phyloP scores from a whole-genome alignment of 2,888 invertebrate species.

The Petrolisthes cinctipes region DNA sequence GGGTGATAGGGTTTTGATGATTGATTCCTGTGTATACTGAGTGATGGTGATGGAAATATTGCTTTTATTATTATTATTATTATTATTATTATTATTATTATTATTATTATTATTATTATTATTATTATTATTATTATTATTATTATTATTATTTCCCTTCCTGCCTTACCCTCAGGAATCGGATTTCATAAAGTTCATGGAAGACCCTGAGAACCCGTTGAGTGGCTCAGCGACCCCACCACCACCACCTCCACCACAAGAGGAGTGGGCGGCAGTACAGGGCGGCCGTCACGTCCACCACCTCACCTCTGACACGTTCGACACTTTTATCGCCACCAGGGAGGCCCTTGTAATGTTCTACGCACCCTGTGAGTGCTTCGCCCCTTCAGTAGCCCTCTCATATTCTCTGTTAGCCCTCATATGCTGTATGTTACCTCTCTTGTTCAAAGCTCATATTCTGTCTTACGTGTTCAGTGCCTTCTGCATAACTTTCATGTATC shows the following conservation, averaged over 20 bases:
- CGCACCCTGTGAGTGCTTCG: slow-evolving; percentile 69
- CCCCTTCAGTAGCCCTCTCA: background rate
- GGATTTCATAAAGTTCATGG: slow-evolving; percentile 79
- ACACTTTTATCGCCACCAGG: slow-evolving; percentile 51
- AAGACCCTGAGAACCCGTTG: slow-evolving; percentile 70
- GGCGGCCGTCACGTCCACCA: slow-evolving; percentile 72
- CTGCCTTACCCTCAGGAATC: slow-evolving; percentile 73
- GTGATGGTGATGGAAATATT: background rate
- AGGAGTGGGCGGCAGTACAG: slow-evolving; percentile 71
- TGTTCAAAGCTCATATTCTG: background rate
- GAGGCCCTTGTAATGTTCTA: slow-evolving; percentile 63
- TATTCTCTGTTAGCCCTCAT: too few relatives aligned
- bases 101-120: too few relatives aligned
- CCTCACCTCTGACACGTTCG: slow-evolving; percentile 57
- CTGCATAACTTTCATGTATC: background rate
- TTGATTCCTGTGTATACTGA: background rate
- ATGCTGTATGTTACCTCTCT: background rate
- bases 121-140: too few relatives aligned
- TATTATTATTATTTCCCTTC: background rate
- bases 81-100: too few relatives aligned
- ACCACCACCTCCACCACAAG: slow-evolving; percentile 69
- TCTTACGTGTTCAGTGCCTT: background rate
- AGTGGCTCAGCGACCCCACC: slow-evolving; percentile 68
- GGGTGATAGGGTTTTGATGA: too few relatives aligned
- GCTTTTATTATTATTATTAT: too few relatives aligned